Percentiles rank a stretch among this genome's conserved stretches.
Conservation (phyloP, 2,113 vertebrate species). For the Apteryx owenii region DNA sequence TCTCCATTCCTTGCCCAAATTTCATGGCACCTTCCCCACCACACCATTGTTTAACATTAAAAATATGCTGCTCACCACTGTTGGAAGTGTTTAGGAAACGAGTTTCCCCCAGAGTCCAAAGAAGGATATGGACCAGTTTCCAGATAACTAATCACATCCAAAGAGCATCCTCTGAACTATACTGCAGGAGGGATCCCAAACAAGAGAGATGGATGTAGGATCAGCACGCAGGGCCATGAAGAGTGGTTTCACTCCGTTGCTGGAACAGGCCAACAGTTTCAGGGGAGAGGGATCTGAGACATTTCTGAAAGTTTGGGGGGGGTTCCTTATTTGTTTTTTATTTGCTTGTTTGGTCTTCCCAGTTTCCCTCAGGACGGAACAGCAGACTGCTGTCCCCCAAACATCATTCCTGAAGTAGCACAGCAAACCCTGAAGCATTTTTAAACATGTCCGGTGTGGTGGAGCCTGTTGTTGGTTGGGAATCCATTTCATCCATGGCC, state of each 20-base stretch:
- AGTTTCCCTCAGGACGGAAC: background rate
- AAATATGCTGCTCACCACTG: background rate
- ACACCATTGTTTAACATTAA: background rate
- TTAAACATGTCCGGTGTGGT: background rate
- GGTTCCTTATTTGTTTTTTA: background rate
- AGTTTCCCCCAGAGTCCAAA: background rate
- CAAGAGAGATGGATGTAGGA: background rate
- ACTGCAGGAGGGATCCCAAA: background rate
- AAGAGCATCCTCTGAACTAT: background rate
- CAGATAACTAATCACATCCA: background rate
- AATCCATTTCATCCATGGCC: rapidly evolving
- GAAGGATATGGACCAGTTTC: background rate
- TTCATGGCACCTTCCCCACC: background rate
- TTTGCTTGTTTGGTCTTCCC: background rate
- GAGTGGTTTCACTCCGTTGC: background rate
- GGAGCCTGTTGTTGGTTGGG: background rate
- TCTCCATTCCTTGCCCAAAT: background rate
- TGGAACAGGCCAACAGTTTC: background rate
- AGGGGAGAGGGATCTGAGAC: background rate
- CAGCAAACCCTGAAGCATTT: background rate
- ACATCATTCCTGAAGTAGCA: background rate
- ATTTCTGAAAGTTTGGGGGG: background rate
- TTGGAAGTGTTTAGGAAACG: background rate
- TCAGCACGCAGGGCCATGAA: background rate
- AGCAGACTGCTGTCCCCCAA: rapidly evolving